Evolutionary conservation across 2,113 vertebrate species (phyloP), one percentile per base, ranked within the genome.

Genomic region (Monarcha castaneiventris): DNA sequence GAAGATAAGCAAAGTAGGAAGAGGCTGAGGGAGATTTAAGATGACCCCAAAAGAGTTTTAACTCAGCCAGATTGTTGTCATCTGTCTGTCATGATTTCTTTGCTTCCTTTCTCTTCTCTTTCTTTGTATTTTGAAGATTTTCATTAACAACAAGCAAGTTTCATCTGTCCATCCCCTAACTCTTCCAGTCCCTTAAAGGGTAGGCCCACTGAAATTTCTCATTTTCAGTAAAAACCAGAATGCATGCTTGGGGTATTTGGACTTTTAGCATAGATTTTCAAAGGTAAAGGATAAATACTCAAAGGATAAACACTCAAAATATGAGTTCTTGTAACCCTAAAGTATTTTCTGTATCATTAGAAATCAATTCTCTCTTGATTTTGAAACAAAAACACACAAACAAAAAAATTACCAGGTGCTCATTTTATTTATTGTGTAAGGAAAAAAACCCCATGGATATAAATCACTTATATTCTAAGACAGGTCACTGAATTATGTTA

Each of bases 401-500:
- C 6, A 37, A 77, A 72, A 54, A 37, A 35, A 4, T 5, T 5
- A 52, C 4, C 10, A 54, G 37, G 29, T 18, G 9, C 2, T 49
- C 26, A 39, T 61, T 66, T 72, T 54, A 41, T 49, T 77, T 81
- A 44, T n/a, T 62, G 11, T 39, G 16, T 16, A 49, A 84, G 32
- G 7, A 7, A 74, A 92, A 3, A 30, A 69, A 2, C 5, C 27
- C 16, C n/a, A 30, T 5, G 27, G 13, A 74, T 44, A 62, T 87
- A 83, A 92, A 90, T 90, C n/a, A 75, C 13, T 76, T 80, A 6
- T 30, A 52, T 83, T 94, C 22, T 69, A 73, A 84, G 63, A 41
- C 4, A 77, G 41, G 93, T 59, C 55, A 82, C 13, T 75, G 51
- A 92, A 84, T 95, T 93, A 72, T 56, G 37, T 55, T 92, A 11